phyloP scores from a whole-genome alignment of 2,113 vertebrate genomes.

The Siniperca chuatsi region DNA sequence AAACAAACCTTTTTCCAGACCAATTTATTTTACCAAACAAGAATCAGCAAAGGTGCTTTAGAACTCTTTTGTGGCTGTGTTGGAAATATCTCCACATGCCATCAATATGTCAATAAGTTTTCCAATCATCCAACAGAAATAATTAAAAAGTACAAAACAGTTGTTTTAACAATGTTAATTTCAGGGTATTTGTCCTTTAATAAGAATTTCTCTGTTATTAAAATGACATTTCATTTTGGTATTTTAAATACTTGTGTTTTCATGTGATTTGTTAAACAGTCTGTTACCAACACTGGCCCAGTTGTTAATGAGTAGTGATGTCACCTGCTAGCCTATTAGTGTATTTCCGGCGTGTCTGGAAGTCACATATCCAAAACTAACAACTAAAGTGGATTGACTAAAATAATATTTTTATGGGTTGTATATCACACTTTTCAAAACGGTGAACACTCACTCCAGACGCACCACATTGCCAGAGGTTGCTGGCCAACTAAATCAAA shows the following conservation, averaged over 20 bases:
- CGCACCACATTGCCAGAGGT: constrained; percentile 2
- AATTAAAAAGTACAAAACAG: not conserved
- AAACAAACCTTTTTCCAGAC: not conserved
- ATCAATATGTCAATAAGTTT: not conserved
- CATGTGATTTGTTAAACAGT: not conserved
- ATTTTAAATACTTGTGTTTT: not conserved
- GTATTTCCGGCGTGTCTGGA: constrained; percentile 40
- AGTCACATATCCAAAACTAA: constrained; percentile 56
- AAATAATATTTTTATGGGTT: constrained; percentile 59
- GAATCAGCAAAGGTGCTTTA: not conserved
- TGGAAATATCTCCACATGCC: not conserved
- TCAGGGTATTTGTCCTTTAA: not conserved
- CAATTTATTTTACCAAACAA: not conserved
- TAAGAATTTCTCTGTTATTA: not conserved
- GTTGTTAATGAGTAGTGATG: constrained; percentile 30
- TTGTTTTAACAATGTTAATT: not conserved
- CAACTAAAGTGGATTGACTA: constrained; percentile 53
- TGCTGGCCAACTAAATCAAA: constrained; percentile 47
- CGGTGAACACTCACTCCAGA: constrained; percentile 30
- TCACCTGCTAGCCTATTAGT: constrained; percentile 11
- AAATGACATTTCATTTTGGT: not conserved
- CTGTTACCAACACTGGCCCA: not conserved
- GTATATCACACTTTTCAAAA: constrained; percentile 50
- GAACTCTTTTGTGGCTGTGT: not conserved
- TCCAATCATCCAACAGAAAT: not conserved